A percentile compares a stretch with the other conserved stretches of the same genome.
phyloP scores from a whole-genome alignment of 1,140 invertebrate genomes.

The Leptoteleia sp. region DNA sequence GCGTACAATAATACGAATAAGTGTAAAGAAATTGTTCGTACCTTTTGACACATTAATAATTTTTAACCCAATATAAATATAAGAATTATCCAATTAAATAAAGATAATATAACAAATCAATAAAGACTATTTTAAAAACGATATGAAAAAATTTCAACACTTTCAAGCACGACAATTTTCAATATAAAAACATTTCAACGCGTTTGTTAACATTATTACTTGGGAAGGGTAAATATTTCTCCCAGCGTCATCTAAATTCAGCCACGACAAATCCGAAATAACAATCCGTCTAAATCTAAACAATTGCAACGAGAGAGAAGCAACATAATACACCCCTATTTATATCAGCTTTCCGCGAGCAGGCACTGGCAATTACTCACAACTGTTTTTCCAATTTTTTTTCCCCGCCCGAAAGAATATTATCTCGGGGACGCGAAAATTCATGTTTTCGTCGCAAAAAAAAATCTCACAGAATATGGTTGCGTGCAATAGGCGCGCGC shows the following conservation, averaged over 20 bases:
- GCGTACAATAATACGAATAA: no score
- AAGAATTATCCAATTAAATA: no score
- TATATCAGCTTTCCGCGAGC: constrained; percentile 36
- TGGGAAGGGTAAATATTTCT: no score
- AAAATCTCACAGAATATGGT: constrained; percentile 51
- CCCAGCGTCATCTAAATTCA: constrained; percentile 5
- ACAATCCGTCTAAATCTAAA: constrained; percentile 30
- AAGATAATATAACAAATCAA: no score
- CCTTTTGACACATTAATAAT: no score
- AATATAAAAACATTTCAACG: no score
- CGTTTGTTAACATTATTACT: no score
- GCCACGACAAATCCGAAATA: constrained; percentile 15
- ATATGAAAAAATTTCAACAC: no score
- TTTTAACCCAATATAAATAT: no score
- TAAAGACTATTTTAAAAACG: no score
- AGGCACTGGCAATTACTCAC: constrained; percentile 34
- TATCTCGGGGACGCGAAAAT: constrained; percentile 49
- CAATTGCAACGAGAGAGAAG: constrained; percentile 12
- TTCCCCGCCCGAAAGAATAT: constrained; percentile 35
- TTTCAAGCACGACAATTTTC: no score
- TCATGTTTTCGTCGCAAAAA: constrained; percentile 39
- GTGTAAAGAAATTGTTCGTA: no score
- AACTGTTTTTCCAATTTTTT: constrained; percentile 50
- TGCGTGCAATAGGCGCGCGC: constrained; percentile 22
- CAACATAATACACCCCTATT: constrained; percentile 37